Evolutionary conservation across 2,113 vertebrate species (phyloP).

Genomic region (Cyanoramphus novaezelandiae): DNA sequence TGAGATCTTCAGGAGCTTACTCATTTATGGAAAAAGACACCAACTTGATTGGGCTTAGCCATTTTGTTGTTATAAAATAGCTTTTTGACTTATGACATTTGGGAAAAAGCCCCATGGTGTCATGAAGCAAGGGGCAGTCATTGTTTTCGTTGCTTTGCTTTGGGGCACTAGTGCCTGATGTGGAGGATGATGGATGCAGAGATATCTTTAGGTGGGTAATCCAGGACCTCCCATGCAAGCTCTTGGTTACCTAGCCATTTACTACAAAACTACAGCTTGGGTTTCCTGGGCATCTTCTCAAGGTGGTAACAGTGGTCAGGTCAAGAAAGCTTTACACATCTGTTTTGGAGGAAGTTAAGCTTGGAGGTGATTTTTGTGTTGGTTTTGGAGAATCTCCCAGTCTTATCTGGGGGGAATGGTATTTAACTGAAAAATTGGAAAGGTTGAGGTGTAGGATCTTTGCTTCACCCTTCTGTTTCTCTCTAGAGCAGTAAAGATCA

Average conservation of each 20-base stretch:
- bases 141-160: background rate
- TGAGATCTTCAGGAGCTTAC: background rate
- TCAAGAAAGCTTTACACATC: accelerated
- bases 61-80: background rate
- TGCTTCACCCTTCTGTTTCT: background rate
- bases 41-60: background rate
- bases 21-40: background rate
- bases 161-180: background rate
- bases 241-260: background rate
- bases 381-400: background rate
- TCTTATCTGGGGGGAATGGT: background rate
- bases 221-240: background rate
- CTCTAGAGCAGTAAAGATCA: background rate
- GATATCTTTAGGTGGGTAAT: background rate
- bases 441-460: background rate
- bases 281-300: background rate
- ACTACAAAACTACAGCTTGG: background rate
- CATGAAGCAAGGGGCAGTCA: accelerated
- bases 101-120: too few relatives aligned
- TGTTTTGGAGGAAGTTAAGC: background rate
- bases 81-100: background rate
- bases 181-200: background rate
- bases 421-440: background rate
- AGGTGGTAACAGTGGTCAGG: accelerated
- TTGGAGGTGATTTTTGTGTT: background rate